These are phyloP conservation scores for Astreopora myriophthalma DNA, from an alignment of 64 coral and sea anemone species.

Conservation along the genomic window DNA sequence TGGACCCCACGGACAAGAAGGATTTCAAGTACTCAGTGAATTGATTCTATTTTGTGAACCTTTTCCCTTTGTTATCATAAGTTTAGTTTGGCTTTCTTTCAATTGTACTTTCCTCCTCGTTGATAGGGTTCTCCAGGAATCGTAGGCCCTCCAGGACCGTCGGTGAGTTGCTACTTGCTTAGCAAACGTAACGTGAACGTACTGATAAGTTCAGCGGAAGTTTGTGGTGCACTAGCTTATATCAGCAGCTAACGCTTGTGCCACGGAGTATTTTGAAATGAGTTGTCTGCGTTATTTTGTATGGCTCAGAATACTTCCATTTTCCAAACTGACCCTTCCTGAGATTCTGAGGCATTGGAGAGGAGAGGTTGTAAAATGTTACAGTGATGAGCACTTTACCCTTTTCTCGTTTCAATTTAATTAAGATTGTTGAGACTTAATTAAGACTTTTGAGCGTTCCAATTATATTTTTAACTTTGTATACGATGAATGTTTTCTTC, in stretches of 20 bases:
- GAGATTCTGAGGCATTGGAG: no score
- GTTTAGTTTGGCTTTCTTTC: neutral
- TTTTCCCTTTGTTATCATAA: no score
- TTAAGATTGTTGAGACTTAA: no score
- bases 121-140: constrained; percentile 41
- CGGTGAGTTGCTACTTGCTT: constrained; percentile 37
- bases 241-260: no score
- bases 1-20: constrained; percentile 39
- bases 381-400: no score
- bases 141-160: constrained; percentile 46
- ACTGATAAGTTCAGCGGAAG: no score
- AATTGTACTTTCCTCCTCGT: neutral
- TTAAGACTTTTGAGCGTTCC: no score
- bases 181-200: neutral
- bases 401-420: no score
- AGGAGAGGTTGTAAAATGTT: no score
- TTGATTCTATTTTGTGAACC: neutral
- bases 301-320: no score
- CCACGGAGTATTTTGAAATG: neutral
- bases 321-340: neutral
- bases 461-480: neutral
- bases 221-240: no score
- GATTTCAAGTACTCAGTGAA: constrained; percentile 47
- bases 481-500: neutral
- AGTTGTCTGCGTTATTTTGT: neutral